Evolutionary conservation across 1,140 invertebrate species (phyloP).

Genomic region (Bombus waltoni): DNA sequence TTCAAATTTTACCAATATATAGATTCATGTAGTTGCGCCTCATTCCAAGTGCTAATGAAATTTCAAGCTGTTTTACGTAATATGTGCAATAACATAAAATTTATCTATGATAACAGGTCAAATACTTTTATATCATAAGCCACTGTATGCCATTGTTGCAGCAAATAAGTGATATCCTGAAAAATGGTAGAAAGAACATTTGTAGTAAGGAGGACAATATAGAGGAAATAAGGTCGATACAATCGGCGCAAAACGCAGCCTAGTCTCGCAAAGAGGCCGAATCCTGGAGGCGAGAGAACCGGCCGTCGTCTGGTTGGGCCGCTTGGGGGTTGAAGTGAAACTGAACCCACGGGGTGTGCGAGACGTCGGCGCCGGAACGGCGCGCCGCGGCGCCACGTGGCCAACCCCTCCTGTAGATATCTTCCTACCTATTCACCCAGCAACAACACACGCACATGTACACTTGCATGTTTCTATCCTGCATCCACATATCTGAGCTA

Average conservation of each 20-base stretch:
- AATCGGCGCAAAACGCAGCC: conserved; percentile 31
- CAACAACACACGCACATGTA: conserved; percentile 32
- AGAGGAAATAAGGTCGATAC: conserved; percentile 47
- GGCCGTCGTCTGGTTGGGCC: conserved; percentile 66
- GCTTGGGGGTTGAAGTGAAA: conserved; percentile 70
- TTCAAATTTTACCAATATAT: too few species aligned
- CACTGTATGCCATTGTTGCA: too few species aligned
- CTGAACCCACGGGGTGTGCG: conserved; percentile 72
- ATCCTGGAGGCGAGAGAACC: conserved; percentile 52
- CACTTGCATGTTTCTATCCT: background rate
- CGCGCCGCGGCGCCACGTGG: conserved; percentile 82
- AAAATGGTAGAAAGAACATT: background rate
- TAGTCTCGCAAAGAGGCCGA: conserved; percentile 32
- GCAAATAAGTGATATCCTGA: too few species aligned
- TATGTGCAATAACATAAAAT: too few species aligned
- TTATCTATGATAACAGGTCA: too few species aligned
- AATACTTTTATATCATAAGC: too few species aligned
- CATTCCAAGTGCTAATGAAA: too few species aligned
- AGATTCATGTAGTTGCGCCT: too few species aligned
- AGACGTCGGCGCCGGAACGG: conserved; percentile 77
- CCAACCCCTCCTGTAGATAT: conserved; percentile 73
- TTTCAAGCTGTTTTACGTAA: too few species aligned
- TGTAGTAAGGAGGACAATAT: background rate
- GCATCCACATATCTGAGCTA: conserved; percentile 11
- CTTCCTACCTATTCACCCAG: conserved; percentile 57